These are phyloP conservation scores for Otolemur crassicaudatus DNA, from an alignment of 2,797 vertebrate species.

Conservation along the genomic window DNA sequence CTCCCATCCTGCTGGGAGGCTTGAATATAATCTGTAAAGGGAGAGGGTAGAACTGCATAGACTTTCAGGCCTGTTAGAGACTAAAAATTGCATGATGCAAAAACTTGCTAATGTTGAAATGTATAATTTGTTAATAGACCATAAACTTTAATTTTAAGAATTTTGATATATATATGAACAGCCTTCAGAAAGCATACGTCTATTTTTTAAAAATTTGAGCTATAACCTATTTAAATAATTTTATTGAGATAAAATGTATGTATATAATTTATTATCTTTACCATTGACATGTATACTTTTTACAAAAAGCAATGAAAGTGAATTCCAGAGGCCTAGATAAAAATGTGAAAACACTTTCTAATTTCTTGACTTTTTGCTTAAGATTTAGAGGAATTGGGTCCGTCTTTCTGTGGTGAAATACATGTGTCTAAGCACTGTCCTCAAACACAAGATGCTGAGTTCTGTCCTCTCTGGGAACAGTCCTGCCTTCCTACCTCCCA, in stretches of 20 bases:
- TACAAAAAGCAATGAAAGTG: background rate
- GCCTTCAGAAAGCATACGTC: background rate
- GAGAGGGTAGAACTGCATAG: background rate
- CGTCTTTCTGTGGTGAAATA: background rate
- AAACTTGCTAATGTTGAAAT: conserved; percentile 4
- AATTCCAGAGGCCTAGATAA: background rate
- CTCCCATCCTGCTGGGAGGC: background rate
- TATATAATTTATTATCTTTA: background rate
- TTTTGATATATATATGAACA: background rate
- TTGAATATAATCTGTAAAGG: background rate
- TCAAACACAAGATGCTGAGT: background rate
- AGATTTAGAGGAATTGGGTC: background rate
- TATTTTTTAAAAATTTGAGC: background rate
- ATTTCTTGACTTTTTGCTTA: background rate
- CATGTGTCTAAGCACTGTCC: background rate
- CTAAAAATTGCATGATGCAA: background rate
- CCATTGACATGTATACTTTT: conserved; percentile 7
- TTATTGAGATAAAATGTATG: background rate
- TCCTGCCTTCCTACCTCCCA: background rate
- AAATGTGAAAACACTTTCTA: background rate
- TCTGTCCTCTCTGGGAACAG: background rate
- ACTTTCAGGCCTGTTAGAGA: background rate
- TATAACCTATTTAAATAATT: background rate
- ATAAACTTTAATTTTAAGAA: background rate
- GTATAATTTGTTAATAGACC: background rate